A percentile compares a stretch with the other conserved stretches of the same genome.
These are phyloP conservation scores for Zaprionus lachaisei DNA, from an alignment of 1,140 invertebrate genomes.

Conservation along the genomic window DNA sequence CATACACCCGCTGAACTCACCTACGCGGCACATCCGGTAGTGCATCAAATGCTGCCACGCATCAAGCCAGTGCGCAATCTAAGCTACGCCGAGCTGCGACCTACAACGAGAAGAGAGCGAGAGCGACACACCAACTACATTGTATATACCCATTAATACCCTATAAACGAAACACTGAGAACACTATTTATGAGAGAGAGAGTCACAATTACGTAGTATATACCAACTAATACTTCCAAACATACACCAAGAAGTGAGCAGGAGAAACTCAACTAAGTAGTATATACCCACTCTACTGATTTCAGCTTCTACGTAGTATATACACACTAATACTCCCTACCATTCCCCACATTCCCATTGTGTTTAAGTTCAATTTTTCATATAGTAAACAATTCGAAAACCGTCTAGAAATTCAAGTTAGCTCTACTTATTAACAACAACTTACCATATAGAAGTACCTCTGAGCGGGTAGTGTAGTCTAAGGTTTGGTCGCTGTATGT, in stretches of 20 bases:
- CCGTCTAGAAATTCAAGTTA: constrained; percentile 46
- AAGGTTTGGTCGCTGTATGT: neutral
- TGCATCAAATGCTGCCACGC: constrained; percentile 70
- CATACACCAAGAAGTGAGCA: too few relatives aligned
- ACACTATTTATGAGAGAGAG: too few relatives aligned
- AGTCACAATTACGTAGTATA: too few relatives aligned
- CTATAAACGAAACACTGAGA: too few relatives aligned
- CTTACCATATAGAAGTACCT: constrained; percentile 1
- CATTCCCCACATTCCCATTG: neutral
- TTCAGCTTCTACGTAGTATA: neutral
- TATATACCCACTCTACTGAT: too few relatives aligned
- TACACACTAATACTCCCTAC: neutral
- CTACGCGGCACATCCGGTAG: constrained; percentile 66
- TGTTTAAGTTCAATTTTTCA: constrained; percentile 25
- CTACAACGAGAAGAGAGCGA: constrained; percentile 49
- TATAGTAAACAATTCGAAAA: constrained; percentile 47
- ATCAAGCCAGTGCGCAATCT: constrained; percentile 71
- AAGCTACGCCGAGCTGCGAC: constrained; percentile 55
- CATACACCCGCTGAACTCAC: constrained; percentile 75
- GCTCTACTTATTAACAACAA: constrained; percentile 8
- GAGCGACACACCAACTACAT: neutral
- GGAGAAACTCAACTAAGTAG: too few relatives aligned
- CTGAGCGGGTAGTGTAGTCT: neutral
- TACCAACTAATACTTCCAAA: too few relatives aligned
- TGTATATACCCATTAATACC: neutral